Percentiles rank a stretch among this genome's conserved stretches.
Conservation (phyloP, 92 coral and sea anemone genomes). For the Blastomussa wellsi region DNA sequence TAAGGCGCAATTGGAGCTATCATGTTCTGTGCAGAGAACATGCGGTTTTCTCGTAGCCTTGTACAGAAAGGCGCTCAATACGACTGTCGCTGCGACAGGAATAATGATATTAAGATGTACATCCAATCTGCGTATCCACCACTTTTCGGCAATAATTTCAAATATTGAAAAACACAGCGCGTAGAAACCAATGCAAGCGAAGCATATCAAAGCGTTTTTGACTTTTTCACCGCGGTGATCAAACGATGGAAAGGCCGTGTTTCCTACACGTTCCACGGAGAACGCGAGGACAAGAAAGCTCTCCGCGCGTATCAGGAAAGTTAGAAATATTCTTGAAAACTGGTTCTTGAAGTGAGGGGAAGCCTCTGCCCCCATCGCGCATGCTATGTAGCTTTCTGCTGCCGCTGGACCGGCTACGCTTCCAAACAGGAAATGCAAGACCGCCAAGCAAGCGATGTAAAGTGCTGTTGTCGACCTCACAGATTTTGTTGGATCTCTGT, state of each 20-base stretch:
- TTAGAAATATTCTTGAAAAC: slow-evolving; percentile 3
- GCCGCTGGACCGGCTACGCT: slow-evolving; percentile 28
- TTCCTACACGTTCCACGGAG: slow-evolving; percentile 28
- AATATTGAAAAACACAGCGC: slow-evolving; percentile 25
- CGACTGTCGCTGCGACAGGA: slow-evolving; percentile 12
- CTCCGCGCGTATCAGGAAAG: slow-evolving; percentile 24
- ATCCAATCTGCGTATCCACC: slow-evolving; percentile 30
- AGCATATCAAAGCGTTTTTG: slow-evolving; percentile 7
- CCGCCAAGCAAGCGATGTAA: slow-evolving; percentile 18
- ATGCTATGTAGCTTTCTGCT: slow-evolving; percentile 42
- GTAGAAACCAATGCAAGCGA: slow-evolving; percentile 13
- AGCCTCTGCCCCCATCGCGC: slow-evolving; percentile 16
- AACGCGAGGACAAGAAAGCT: slow-evolving; percentile 35
- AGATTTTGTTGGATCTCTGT: slow-evolving; percentile 33
- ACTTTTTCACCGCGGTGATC: slow-evolving; percentile 10
- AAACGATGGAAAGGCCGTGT: slow-evolving; percentile 1
- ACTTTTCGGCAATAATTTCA: slow-evolving; percentile 3
- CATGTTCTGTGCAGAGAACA: neutral
- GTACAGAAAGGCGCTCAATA: neutral
- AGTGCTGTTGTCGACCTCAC: slow-evolving; percentile 14
- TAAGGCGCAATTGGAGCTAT: neutral
- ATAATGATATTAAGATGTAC: slow-evolving; percentile 5
- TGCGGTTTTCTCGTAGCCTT: neutral
- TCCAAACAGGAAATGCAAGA: slow-evolving; percentile 5
- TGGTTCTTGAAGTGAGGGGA: neutral